phyloP scores from a whole-genome alignment of 2,888 invertebrate genomes.

The Tipula vernalis region DNA sequence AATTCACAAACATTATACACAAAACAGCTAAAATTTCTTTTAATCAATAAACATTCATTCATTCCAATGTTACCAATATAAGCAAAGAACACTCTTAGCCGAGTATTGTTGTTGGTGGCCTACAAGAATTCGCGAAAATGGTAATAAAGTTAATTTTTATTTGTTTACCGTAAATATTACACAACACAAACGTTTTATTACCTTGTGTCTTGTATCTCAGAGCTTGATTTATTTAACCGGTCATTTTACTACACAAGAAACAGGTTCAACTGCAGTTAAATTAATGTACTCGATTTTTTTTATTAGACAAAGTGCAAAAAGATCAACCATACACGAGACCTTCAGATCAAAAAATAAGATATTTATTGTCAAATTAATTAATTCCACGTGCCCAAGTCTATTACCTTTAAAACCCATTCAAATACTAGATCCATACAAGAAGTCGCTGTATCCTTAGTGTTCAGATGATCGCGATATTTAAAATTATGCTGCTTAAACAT shows the following conservation, averaged over 20 bases:
- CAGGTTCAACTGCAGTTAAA: background rate
- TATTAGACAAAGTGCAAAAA: background rate
- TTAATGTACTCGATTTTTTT: background rate
- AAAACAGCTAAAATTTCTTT: background rate
- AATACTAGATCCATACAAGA: background rate
- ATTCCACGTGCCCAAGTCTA: background rate
- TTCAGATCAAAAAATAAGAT: background rate
- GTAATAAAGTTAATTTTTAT: background rate
- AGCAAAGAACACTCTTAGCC: background rate
- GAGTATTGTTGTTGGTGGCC: background rate
- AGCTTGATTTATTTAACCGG: background rate
- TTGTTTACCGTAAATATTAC: background rate
- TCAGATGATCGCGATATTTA: background rate
- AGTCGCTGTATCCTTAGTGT: background rate
- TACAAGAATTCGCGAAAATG: background rate
- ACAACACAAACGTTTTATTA: background rate
- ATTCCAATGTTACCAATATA: background rate
- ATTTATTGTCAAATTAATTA: background rate
- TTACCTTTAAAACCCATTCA: slow-evolving; percentile 6
- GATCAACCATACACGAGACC: background rate
- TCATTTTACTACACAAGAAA: background rate
- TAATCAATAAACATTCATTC: background rate
- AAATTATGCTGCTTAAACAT: background rate
- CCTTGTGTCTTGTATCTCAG: background rate
- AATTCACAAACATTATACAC: background rate